Conservation (phyloP, 2,113 vertebrate genomes). For the Notarius lentiginosus region DNA sequence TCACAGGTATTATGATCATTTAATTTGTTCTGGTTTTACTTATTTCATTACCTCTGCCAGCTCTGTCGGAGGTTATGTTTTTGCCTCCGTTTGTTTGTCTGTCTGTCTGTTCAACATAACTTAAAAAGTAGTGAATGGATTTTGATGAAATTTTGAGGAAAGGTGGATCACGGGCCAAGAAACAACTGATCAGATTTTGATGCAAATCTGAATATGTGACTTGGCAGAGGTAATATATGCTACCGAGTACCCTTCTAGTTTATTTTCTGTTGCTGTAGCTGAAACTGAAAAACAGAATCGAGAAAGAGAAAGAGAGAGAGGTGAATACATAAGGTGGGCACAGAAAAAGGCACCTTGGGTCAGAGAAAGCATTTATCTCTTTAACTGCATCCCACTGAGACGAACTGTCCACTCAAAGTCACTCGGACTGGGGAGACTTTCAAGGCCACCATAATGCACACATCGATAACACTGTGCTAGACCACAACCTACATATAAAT, state of each 20-base stretch:
- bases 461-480: not conserved
- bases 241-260: too few species aligned
- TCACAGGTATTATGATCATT: not conserved
- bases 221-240: too few species aligned
- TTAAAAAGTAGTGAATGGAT: too few species aligned
- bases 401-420: constrained; percentile 41
- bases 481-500: not conserved
- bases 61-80: too few species aligned
- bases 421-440: constrained; percentile 36
- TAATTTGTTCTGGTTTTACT: not conserved
- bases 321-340: constrained; percentile 22
- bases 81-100: too few species aligned
- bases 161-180: too few species aligned
- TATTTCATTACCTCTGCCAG: too few species aligned
- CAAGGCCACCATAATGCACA: not conserved
- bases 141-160: too few species aligned
- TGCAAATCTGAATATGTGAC: too few species aligned
- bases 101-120: too few species aligned
- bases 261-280: constrained; percentile 3
- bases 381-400: constrained; percentile 38
- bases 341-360: constrained; percentile 32
- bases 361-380: constrained; percentile 28
- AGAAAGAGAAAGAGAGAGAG: not conserved
- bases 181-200: too few species aligned
- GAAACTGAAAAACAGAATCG: constrained; percentile 14